A percentile compares a stretch with the other conserved stretches of the same genome.
Conservation (phyloP, 2,113 vertebrate species). For the Lathamus discolor region DNA sequence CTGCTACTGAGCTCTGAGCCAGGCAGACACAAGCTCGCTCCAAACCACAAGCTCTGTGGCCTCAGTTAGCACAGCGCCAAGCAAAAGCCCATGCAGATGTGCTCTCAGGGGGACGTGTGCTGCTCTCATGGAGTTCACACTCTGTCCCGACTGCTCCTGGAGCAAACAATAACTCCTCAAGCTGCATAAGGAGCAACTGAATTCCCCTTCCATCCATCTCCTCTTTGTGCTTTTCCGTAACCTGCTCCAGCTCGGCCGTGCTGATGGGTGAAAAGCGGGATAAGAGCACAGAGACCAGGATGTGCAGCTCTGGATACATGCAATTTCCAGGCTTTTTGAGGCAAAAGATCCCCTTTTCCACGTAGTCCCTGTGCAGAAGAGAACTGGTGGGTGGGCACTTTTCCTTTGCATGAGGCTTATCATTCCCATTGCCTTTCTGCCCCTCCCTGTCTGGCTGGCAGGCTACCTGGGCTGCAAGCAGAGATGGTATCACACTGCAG, state of each 20-base stretch:
- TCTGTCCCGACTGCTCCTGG: not conserved
- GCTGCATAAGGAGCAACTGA: not conserved
- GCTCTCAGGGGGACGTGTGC: not conserved
- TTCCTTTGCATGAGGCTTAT: not conserved
- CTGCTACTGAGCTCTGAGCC: not conserved
- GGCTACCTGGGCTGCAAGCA: not conserved
- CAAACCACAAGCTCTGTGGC: not conserved
- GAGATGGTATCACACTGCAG: not conserved
- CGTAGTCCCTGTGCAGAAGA: not conserved
- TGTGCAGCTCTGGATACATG: not conserved
- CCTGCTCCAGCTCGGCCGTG: not conserved
- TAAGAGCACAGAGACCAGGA: not conserved
- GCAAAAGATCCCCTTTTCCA: not conserved
- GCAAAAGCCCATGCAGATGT: not conserved
- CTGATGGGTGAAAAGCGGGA: not conserved
- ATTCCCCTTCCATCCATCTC: not conserved
- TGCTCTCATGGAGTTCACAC: not conserved
- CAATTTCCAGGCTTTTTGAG: not conserved
- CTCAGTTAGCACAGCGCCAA: not conserved
- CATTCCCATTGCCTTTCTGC: not conserved
- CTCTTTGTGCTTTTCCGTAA: not conserved
- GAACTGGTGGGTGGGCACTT: not conserved
- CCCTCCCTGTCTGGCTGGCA: conserved; percentile 45
- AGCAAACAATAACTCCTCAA: not conserved
- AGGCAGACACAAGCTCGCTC: not conserved